These are phyloP conservation scores for Motacilla tschutschensis DNA, from an alignment of 2,113 vertebrate species.

Conservation along the genomic window DNA sequence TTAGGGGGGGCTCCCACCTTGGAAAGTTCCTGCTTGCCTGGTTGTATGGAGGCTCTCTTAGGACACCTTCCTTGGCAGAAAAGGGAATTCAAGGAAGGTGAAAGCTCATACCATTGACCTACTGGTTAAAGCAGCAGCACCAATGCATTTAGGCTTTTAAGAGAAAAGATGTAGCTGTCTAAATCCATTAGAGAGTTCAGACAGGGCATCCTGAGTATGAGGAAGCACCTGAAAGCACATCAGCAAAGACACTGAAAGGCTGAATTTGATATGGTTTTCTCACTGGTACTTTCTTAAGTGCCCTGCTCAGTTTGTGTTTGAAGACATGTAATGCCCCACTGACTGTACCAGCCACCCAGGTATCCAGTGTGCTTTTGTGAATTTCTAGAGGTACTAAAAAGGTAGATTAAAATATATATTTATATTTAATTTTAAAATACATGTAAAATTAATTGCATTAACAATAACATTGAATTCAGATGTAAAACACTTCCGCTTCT, in stretches of 20 bases:
- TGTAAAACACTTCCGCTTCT: not conserved
- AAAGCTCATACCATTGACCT: not conserved
- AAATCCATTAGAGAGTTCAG: not conserved
- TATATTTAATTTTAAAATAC: not conserved
- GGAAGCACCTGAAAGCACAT: not conserved
- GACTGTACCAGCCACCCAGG: not conserved
- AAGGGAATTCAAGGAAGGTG: not conserved
- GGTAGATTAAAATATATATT: not conserved
- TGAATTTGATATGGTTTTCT: not conserved
- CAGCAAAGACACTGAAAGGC: not conserved
- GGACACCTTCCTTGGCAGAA: not conserved
- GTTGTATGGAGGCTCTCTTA: not conserved
- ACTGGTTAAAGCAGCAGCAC: not conserved
- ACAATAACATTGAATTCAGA: not conserved
- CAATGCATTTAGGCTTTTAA: not conserved
- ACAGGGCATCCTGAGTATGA: not conserved
- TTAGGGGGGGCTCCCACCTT: not conserved
- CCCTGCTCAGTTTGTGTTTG: not conserved
- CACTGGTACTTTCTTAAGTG: not conserved
- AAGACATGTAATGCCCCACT: not conserved
- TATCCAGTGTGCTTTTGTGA: not conserved
- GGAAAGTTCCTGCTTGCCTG: not conserved
- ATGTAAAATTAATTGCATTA: not conserved
- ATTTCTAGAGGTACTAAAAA: not conserved
- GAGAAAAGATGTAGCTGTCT: not conserved